Base-by-base conservation (phyloP, 2,888 invertebrate genomes). In the Beris chalybata region DNA sequence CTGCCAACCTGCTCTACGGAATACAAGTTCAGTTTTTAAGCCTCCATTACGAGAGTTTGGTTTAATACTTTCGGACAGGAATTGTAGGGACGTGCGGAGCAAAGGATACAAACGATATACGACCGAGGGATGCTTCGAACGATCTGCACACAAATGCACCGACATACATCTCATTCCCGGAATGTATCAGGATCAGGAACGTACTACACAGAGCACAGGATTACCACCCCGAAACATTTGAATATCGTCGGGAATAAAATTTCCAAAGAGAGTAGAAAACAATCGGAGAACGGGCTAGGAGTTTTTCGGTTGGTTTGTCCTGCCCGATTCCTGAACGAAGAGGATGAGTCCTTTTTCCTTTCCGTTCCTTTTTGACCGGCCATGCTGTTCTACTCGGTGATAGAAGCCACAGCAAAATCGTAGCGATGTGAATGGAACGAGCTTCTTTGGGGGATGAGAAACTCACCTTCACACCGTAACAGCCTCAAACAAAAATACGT, bases 401-500 rank as follows among this genome's bases (percentile, higher is more conserved):
- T 38, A 38, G 38, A 38, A 38, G 38, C 38, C 9, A 38, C 38
- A 38, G 38, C 9, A 5, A 3, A 38, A 38, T 38, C 5, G 38
- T 7, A 38, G 38, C 9, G 22, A 7, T 38, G 38, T 5, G 7
- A 38, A 38, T 38, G 38, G 38, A 7, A 38, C 7, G 38, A 38
- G 5, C 7, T 38, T 38, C 38, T 38, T 38, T 38, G 38, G 9
- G 38, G 38, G 38, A 38, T 38, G 38, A 38, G 38, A 22, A 22
- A 12, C 47, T 13, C 61, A 52, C 61, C 50, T 52, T 61, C 50
- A 61, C 11, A 11, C 50, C 43, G 6, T 12, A 5, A 6, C 52
- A 15, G 59, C 38, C 38, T 53, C 50, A 52, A 22, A 45, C 64
- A 64, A 65, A 65, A 65, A 65, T 65, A 50, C 52, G 15, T 65